phyloP scores from a whole-genome alignment of 2,113 vertebrate species.

The Sphaerodactylus townsendi region DNA sequence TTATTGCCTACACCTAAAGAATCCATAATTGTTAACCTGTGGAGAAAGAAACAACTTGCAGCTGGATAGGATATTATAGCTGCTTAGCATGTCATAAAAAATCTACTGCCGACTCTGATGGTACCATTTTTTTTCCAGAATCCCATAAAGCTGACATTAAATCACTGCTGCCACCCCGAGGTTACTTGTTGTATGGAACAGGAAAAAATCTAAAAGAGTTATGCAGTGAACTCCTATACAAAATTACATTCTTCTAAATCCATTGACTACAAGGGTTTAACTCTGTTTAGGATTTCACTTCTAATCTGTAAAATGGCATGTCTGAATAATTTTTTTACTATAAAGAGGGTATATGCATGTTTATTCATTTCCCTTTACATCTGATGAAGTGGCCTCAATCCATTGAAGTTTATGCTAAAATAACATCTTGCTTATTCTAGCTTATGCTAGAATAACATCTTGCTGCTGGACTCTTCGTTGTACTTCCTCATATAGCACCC shows the following conservation, averaged over 20 bases:
- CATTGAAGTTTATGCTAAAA: too few species aligned
- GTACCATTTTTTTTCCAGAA: slow-evolving; percentile 53
- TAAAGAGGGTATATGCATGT: slow-evolving; percentile 14
- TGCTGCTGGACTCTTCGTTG: too few species aligned
- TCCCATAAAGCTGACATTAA: slow-evolving; percentile 28
- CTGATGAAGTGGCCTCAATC: too few species aligned
- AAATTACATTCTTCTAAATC: too few species aligned
- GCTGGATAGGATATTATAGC: slow-evolving; percentile 27
- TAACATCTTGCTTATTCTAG: too few species aligned
- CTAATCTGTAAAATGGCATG: slow-evolving; percentile 20
- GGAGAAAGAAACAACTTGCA: slow-evolving; percentile 52
- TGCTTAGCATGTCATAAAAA: slow-evolving; percentile 53
- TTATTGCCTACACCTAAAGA: slow-evolving; percentile 46
- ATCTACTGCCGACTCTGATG: slow-evolving; percentile 42
- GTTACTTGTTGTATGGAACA: slow-evolving; percentile 26
- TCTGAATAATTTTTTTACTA: slow-evolving; percentile 8
- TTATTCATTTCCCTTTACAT: too few species aligned
- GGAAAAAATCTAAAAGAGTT: slow-evolving; percentile 19
- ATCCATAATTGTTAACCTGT: slow-evolving; percentile 52
- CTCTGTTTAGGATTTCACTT: too few species aligned
- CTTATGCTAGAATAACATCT: too few species aligned
- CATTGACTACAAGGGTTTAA: too few species aligned
- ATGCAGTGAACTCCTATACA: background rate
- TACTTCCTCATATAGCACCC: slow-evolving; percentile 33
- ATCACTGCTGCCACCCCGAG: slow-evolving; percentile 42